Base-by-base conservation (phyloP, 2,113 vertebrate species). In the Clarias gariepinus region DNA sequence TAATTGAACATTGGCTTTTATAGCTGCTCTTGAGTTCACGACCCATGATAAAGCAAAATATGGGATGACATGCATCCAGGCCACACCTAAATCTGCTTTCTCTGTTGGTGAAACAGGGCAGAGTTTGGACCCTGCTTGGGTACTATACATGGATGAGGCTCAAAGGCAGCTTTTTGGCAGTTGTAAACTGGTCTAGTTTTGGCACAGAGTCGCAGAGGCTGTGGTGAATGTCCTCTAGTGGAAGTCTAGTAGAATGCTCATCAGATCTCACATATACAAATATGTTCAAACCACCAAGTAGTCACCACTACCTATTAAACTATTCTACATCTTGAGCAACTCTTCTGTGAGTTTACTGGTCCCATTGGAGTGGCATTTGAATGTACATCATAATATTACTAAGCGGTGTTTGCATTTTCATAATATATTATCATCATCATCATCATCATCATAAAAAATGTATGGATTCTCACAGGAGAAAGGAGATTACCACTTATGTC, bases 141-240 rank as follows among this genome's bases (percentile, higher is more conserved):
- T 60, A 52, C 30, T 36, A 18, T 10, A 52, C 55, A 82, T 30
- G 4, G 36, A 64, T 66, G n/a, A 83, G 63, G 28, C 10, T 33
- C 19, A 55, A 33, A 76, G 41, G 82, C 80, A 79, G 73, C 83
- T 33, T 64, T 82, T 86, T 86, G 77, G n/a, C 53, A 58, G 3
- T 53, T 33, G 76, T 6, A 68, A 89, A 89, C 25, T 19, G 78
- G 66, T n/a, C 66, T 18, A 63, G 78, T 19, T 41, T 21, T 55
- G 15, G 66, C 80, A 47, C 47, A 47, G 64, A 89, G 53, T 82
- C 73, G 47, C 16, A 36, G 18, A 36, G 23, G 36, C 36, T 15
- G 33, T 85, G 79, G 30, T 77, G 47, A 52, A 36, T 58, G 63
- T 76, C 61, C 41, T 83, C 6, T 9, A 87, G 73, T 66, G 69